Conservation (phyloP, 2,888 invertebrate species). For the Leptogaster cylindrica region DNA sequence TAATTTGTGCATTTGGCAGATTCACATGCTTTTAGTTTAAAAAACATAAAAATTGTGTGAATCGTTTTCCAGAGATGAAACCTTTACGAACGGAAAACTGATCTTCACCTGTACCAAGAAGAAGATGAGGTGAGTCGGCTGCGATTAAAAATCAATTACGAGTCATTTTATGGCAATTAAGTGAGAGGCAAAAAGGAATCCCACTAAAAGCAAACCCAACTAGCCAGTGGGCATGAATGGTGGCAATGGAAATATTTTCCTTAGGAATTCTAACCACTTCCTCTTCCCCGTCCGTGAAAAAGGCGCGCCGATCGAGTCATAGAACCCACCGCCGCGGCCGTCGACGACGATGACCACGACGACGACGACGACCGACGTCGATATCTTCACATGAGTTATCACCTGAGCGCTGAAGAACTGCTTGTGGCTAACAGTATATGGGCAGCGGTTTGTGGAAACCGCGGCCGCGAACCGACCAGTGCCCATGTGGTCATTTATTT, state of each 20-base stretch:
- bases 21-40: too few species aligned
- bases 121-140: slow-evolving; percentile 14
- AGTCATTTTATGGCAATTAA: slow-evolving; percentile 38
- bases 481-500: slow-evolving; percentile 41
- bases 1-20: too few species aligned
- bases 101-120: too few species aligned
- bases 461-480: slow-evolving; percentile 17
- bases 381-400: slow-evolving; percentile 29
- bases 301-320: neutral
- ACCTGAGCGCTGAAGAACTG: slow-evolving; percentile 32
- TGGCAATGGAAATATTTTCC: slow-evolving; percentile 25
- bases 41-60: too few species aligned
- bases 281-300: slow-evolving; percentile 4
- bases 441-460: slow-evolving; percentile 2
- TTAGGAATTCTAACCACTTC: slow-evolving; percentile 31
- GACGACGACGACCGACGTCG: too few species aligned
- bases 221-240: slow-evolving; percentile 25
- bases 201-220: slow-evolving; percentile 35
- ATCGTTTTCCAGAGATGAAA: too few species aligned
- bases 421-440: slow-evolving; percentile 32
- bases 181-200: slow-evolving; percentile 31
- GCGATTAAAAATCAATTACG: slow-evolving; percentile 43
- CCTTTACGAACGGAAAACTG: too few species aligned
- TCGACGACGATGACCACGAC: slow-evolving; percentile 3
- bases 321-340: slow-evolving; percentile 2